Percentiles rank a stretch among this genome's conserved stretches.
These are phyloP conservation scores for Macrotus californicus DNA, from an alignment of 2,113 vertebrate species.

Conservation along the genomic window DNA sequence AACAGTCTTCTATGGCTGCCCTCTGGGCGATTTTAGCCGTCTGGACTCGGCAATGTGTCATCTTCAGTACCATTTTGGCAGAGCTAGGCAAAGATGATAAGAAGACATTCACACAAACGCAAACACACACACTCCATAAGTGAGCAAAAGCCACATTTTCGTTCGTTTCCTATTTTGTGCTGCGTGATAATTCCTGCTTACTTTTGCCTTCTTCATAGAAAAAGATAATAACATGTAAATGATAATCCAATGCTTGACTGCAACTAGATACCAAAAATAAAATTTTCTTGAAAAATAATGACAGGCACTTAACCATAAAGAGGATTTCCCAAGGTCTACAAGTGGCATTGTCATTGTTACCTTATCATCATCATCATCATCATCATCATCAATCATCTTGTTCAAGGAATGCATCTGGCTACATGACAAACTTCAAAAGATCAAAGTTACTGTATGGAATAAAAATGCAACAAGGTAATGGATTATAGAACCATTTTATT, in stretches of 20 bases:
- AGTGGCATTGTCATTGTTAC: background rate
- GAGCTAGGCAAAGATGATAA: background rate
- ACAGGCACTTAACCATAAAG: background rate
- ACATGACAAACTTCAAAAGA: background rate
- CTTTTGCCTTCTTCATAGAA: background rate
- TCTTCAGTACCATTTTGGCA: background rate
- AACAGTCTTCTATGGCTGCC: too few species aligned
- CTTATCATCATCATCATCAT: background rate
- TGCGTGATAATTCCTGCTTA: background rate
- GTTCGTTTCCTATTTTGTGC: background rate
- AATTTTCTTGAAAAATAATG: background rate
- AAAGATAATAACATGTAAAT: background rate
- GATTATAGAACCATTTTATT: background rate
- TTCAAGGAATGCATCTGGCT: background rate
- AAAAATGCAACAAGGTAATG: background rate
- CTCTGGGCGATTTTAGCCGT: too few species aligned
- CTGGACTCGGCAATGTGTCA: too few species aligned
- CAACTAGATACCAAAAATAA: background rate
- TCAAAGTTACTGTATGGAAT: background rate
- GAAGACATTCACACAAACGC: background rate
- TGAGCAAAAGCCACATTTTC: background rate
- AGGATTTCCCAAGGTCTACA: background rate
- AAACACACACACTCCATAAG: background rate
- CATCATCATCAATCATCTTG: background rate
- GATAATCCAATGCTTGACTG: background rate